Base-by-base conservation (phyloP, 2,888 invertebrate genomes). In the Ligdia adustata region DNA sequence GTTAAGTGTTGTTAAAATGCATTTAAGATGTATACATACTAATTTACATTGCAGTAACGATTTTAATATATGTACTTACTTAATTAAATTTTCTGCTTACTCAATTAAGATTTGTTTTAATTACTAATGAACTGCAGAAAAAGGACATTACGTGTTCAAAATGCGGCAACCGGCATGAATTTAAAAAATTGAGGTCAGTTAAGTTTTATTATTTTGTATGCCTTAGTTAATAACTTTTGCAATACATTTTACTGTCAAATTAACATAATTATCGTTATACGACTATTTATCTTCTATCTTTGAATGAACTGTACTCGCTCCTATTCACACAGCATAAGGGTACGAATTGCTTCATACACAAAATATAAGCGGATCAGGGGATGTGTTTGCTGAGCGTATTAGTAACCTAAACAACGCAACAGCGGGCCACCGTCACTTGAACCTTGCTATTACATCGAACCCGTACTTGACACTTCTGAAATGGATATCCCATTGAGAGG, bases 321-420 rank as follows among this genome's bases (percentile, higher is more conserved):
- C 41, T 47, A 35, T 35, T 40, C 29, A 13, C 28, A 26, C 16
- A 32, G 16, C 13, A 31, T 27, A 40, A 35, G 26, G 37, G 35
- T 37, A 48, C 42, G 33, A 42, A 48, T 33, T 50, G 39, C 35
- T 33, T 41, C 26, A 45, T 45, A 34, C 44, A 51, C 34, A 46
- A 46, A 34, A 65, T 63, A 59, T 79, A 82, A 78, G 72, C 75
- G 75, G 78, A 79, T 79, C 79, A 76, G 69, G 65, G 60, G 71
- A 62, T 66, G 65, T 79, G 76, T 80, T 80, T 81, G 71, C 75
- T 60, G 65, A 74, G 68, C 67, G 74, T 71, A 80, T 81, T 80
- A 82, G 79, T 73, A 72, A 75, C 69, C 76, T 75, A 82, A 82
- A 79, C 77, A 81, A 68, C 66, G 63, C 69, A 68, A 59, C 60